phyloP scores from a whole-genome alignment of 2,113 vertebrate species.

The Azemiops feae region DNA sequence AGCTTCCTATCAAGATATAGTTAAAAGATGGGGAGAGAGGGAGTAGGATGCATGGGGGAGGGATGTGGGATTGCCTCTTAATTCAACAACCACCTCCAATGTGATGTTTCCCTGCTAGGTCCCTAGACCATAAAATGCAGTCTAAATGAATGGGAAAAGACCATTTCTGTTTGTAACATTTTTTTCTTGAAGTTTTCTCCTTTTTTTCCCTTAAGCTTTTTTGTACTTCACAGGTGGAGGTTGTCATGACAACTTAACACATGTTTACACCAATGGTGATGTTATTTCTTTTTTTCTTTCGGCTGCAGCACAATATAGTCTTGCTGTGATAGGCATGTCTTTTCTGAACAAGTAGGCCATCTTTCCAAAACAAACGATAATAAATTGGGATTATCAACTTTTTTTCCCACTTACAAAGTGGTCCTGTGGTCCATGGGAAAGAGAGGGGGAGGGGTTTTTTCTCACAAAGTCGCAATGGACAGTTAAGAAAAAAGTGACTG shows the following conservation, averaged over 20 bases:
- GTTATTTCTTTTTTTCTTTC: constrained; percentile 42
- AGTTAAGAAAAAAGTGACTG: background rate
- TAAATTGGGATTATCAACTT: background rate
- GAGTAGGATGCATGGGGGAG: background rate
- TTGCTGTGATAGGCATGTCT: background rate
- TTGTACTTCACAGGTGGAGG: constrained; percentile 31
- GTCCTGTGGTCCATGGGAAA: background rate
- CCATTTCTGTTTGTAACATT: constrained; percentile 1
- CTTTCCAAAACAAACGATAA: background rate
- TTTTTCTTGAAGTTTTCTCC: background rate
- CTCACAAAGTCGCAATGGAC: background rate
- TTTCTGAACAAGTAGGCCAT: background rate
- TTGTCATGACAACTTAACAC: constrained; percentile 62
- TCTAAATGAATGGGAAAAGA: background rate
- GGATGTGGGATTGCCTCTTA: background rate
- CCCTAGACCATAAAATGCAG: background rate
- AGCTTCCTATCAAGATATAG: background rate
- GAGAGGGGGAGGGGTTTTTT: background rate
- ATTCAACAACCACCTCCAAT: background rate
- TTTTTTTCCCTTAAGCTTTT: background rate
- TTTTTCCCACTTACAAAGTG: background rate
- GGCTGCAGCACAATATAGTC: constrained; percentile 13
- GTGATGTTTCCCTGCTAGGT: background rate
- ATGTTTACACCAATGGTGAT: constrained; percentile 25
- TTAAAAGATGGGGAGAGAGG: background rate